Conservation (phyloP, 2,113 vertebrate genomes). For the Paralichthys olivaceus region DNA sequence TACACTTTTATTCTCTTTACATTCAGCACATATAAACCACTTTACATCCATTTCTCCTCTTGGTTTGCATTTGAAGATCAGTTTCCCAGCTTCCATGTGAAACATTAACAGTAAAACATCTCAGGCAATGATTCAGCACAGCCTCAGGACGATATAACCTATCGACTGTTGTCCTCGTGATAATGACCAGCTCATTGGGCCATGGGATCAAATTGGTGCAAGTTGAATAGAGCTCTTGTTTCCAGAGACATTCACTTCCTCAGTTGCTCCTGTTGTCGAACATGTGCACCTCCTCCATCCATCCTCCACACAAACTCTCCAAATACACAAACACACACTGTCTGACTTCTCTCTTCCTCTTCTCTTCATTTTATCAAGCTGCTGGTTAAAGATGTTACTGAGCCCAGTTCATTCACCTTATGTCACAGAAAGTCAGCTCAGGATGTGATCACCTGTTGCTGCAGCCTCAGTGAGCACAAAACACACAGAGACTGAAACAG, state of each 20-base stretch:
- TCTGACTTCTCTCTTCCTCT: not conserved
- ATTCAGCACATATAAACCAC: too few species aligned
- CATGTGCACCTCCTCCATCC: not conserved
- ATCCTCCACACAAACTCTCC: not conserved
- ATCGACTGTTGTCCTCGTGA: not conserved
- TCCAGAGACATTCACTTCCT: not conserved
- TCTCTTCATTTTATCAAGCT: not conserved
- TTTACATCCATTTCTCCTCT: too few species aligned
- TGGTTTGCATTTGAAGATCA: too few species aligned
- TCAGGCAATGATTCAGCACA: not conserved
- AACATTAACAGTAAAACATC: too few species aligned
- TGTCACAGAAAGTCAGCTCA: not conserved
- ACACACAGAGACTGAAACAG: not conserved
- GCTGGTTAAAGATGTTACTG: not conserved
- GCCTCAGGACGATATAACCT: not conserved
- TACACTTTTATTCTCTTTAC: not conserved
- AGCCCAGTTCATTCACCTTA: not conserved
- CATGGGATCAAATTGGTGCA: not conserved
- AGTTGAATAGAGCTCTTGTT: not conserved
- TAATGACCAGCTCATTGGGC: not conserved
- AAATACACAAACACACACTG: not conserved
- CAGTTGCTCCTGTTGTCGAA: not conserved
- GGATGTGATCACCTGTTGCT: constrained; percentile 39
- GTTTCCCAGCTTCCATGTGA: too few species aligned
- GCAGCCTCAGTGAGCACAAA: not conserved